A percentile compares a stretch with the other conserved stretches of the same genome.
Evolutionary conservation across 2,797 vertebrate genomes (phyloP).

Genomic region (Argentina silus): DNA sequence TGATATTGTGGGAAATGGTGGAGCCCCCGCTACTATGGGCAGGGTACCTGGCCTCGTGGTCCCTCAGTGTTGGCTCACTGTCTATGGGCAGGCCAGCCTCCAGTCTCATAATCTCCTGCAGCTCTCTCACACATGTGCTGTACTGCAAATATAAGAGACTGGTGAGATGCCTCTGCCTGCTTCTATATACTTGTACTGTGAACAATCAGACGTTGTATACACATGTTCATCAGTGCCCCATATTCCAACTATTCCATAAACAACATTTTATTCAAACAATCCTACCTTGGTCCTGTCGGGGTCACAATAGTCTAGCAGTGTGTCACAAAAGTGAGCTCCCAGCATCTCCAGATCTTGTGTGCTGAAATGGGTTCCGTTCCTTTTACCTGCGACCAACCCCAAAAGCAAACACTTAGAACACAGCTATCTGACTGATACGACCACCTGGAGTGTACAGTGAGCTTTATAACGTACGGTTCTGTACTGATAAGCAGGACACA

Average conservation of each 20-base stretch:
- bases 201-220: not conserved
- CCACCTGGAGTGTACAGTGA: not conserved
- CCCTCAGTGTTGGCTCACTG: slow-evolving; percentile 41
- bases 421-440: not conserved
- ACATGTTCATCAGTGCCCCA: no score
- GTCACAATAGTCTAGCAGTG: slow-evolving; percentile 71
- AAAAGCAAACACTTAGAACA: not conserved
- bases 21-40: not conserved
- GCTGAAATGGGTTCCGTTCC: slow-evolving; percentile 70
- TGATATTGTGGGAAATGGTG: not conserved
- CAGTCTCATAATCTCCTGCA: slow-evolving; percentile 61
- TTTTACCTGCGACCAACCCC: slow-evolving; percentile 62
- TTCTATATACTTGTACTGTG: slow-evolving; percentile 1
- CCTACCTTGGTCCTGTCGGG: slow-evolving; percentile 68
- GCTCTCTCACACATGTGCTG: slow-evolving; percentile 66
- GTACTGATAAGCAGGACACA: no score
- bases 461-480: no score
- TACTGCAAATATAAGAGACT: slow-evolving; percentile 52
- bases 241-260: not conserved
- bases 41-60: slow-evolving; percentile 47
- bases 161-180: no score
- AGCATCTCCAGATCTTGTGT: slow-evolving; percentile 71
- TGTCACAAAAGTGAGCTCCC: slow-evolving; percentile 76
- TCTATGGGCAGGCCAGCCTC: slow-evolving; percentile 32
- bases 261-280: not conserved